A percentile compares a stretch with the other conserved stretches of the same genome.
Conservation (phyloP, 2,888 invertebrate genomes). For the Morinoia aosen region DNA sequence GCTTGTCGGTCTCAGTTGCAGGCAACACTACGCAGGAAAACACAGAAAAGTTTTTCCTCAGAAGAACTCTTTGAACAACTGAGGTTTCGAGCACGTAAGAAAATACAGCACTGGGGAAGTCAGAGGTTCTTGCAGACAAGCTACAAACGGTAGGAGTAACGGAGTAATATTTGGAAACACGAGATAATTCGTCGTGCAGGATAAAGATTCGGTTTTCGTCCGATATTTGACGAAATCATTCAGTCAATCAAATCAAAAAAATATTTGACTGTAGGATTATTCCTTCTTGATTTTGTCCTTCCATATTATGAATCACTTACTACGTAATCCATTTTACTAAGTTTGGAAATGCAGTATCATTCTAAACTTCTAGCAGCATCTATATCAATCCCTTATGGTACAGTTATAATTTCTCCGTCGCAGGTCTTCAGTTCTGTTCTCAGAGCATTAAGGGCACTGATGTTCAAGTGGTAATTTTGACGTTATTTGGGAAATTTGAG, state of each 20-base stretch:
- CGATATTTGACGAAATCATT: neutral
- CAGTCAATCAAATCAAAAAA: neutral
- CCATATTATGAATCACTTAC: neutral
- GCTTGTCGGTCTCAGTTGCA: neutral
- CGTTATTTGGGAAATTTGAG: neutral
- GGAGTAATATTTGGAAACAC: neutral
- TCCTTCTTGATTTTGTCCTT: neutral
- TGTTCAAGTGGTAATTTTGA: neutral
- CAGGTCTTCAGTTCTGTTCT: too few species aligned
- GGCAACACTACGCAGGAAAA: neutral
- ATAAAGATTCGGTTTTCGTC: neutral
- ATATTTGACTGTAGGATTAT: neutral
- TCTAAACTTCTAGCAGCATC: neutral
- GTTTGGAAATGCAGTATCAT: neutral
- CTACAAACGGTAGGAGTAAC: neutral
- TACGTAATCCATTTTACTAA: neutral
- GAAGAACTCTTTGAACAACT: neutral
- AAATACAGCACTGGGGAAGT: neutral
- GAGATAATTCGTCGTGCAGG: neutral
- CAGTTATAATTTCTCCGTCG: too few species aligned
- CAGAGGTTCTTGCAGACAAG: neutral
- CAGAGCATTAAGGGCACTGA: neutral
- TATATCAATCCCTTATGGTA: too few species aligned
- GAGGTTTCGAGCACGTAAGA: neutral
- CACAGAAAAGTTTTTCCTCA: neutral